These are phyloP conservation scores for Speoplatyrhinus poulsoni DNA, from an alignment of 2,113 vertebrate genomes.

Conservation along the genomic window DNA sequence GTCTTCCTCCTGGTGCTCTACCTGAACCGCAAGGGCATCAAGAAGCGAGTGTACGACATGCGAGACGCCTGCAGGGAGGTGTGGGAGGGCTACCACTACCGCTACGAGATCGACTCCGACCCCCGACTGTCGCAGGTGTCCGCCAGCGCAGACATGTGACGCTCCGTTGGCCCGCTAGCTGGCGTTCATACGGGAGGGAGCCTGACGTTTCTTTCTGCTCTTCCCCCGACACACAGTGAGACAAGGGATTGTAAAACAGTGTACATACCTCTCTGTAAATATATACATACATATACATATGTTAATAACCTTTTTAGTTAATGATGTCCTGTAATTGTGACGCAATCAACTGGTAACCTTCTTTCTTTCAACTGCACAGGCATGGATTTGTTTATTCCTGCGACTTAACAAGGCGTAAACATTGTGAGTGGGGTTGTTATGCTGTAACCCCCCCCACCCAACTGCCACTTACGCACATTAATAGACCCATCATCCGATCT, in stretches of 20 bases:
- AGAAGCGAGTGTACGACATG: constrained; percentile 74
- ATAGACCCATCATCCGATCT: not conserved
- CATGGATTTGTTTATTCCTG: no score
- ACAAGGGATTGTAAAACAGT: constrained; percentile 48
- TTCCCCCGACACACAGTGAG: constrained; percentile 42
- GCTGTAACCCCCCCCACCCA: no score
- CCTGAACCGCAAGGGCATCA: constrained; percentile 82
- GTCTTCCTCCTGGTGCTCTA: constrained; percentile 83
- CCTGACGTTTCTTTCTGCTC: constrained; percentile 13
- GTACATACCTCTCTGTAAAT: constrained; percentile 53
- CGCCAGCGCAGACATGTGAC: constrained; percentile 66
- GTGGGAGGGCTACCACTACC: constrained; percentile 81
- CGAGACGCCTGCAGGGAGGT: constrained; percentile 79
- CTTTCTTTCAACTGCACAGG: no score
- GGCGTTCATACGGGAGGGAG: constrained; percentile 16
- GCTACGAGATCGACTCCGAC: constrained; percentile 77
- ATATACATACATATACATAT: constrained; percentile 58
- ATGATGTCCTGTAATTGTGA: no score
- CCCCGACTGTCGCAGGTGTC: constrained; percentile 74
- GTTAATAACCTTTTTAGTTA: constrained; percentile 20
- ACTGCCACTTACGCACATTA: not conserved
- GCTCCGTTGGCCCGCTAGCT: not conserved
- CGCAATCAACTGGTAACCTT: no score
- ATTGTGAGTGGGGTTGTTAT: no score
- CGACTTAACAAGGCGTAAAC: no score